Percentiles rank a stretch among this genome's conserved stretches.
These are phyloP conservation scores for Gymnothorax javanicus DNA, from an alignment of 2,797 vertebrate species.

Conservation along the genomic window DNA sequence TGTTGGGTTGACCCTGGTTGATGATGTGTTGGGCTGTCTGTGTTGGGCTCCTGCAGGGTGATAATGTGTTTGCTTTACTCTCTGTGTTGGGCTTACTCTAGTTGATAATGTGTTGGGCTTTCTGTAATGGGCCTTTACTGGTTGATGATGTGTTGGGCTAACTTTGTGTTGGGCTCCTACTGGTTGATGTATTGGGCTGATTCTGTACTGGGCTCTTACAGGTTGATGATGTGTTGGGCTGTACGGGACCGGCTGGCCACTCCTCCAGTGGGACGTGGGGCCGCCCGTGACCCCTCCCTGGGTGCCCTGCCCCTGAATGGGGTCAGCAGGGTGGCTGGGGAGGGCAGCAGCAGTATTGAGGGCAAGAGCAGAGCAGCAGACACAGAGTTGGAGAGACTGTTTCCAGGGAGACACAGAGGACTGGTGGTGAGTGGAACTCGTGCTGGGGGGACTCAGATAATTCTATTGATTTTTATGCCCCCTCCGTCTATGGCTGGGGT, in stretches of 20 bases:
- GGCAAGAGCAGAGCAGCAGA: conserved; percentile 76
- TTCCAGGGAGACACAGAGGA: conserved; percentile 66
- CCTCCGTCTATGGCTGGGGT: too few species aligned
- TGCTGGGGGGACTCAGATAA: too few species aligned
- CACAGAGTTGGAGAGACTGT: conserved; percentile 89
- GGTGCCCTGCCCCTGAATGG: conserved; percentile 74
- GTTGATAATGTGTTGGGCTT: too few species aligned
- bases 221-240: conserved; percentile 90
- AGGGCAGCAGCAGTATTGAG: conserved; percentile 61
- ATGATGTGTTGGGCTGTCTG: too few species aligned
- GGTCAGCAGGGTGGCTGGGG: conserved; percentile 64
- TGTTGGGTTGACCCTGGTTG: too few species aligned
- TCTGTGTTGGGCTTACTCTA: too few species aligned
- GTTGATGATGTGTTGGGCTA: too few species aligned
- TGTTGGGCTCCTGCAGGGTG: too few species aligned
- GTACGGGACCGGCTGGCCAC: conserved; percentile 82
- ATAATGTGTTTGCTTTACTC: too few species aligned
- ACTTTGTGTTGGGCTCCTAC: conserved; percentile 25
- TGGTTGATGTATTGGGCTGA: conserved; percentile 80
- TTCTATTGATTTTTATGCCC: too few species aligned
- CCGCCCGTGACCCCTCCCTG: conserved; percentile 66
- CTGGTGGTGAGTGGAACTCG: conserved; percentile 59
- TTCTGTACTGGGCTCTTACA: conserved; percentile 49
- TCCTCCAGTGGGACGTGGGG: conserved; percentile 75
- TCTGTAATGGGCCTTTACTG: too few species aligned